Evolutionary conservation across 2,888 invertebrate genomes (phyloP), one percentile per base, ranked within the genome.

Genomic region (Chrysotoxum bicinctum): DNA sequence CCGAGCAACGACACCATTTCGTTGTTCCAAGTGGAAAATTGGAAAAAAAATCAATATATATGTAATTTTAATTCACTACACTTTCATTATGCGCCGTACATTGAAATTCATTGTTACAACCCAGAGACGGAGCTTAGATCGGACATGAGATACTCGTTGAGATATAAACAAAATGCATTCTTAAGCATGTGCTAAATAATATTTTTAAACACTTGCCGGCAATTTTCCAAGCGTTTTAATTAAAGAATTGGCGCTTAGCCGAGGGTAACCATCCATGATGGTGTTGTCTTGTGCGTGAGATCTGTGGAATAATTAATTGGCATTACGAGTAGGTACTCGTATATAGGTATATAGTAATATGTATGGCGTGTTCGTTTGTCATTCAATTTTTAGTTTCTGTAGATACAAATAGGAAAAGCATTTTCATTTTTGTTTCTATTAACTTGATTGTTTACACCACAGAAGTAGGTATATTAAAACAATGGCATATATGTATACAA

Each of bases 181-280:
- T 78, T 58, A 83, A 83, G 83, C 83, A 83, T 83, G 83, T 83
- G 69, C 83, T 40, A 74, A 74, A 45, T 45, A 23, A n/a, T 21
- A 58, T 78, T 74, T 74, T 64, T 19, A 30, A 26, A 45, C 26
- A 70, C 78, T 83, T 69, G 35, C n/a, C 70, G 83, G 70, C 79
- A 56, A 79, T 84, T 79, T 84, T 79, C 79, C 74, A 79, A 79
- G 70, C 69, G 52, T 84, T 84, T 75, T 74, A 79, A 70, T 79
- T 84, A 58, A 79, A 74, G 66, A 35, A 68, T 68, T 78, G 83
- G 62, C 78, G 83, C 78, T 83, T 74, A 74, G 32, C 74, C 73
- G 74, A 83, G 83, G 56, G 83, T 37, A 78, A 52, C 70, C 74
- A 83, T 58, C 69, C 74, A 19, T 70, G 37, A 6, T 56, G 14